Evolutionary conservation across 2,888 invertebrate genomes (phyloP), one percentile per base, ranked within the genome.

Genomic region (Hydroisotoma schaefferi): DNA sequence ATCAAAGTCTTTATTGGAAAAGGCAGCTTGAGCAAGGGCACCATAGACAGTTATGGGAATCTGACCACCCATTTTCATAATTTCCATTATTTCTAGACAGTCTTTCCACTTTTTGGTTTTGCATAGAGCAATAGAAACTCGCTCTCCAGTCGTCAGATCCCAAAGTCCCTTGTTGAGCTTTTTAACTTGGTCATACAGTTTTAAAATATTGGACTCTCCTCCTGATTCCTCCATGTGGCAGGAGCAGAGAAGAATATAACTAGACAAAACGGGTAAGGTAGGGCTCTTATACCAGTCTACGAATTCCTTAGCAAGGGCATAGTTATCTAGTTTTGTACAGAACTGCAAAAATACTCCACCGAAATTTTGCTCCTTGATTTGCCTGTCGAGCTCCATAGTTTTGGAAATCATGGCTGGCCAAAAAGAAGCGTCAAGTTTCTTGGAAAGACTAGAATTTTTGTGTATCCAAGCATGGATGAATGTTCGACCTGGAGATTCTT

Each of bases 41-140:
- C 74, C 70, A 56, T 77, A 74, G 65, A 77, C 78, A 3, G 18
- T 12, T 1, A 46, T n/a, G 5, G 27, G 43, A 6, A 46, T 33
- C 2, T 10, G 6, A 2, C 62, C 63, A 15, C 66, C 60, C 10
- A 81, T 44, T 73, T 81, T 79, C 51, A 84, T 80, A 74, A 84
- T 82, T 52, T 85, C 80, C 25, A 87, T 74, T 15, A 87, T 77
- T 67, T 82, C 79, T 0, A 83, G 55, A 40, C 83, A 81, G 59
- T 84, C 81, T 69, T 80, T 79, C 87, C 87, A 89, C 67, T 83
- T 78, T 57, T 80, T 75, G 8, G 87, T 86, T 22, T 81, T 73
- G 67, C 85, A 84, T 2, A 91, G 74, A 0, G 83, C 87, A 61
- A 77, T 76, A 57, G 88, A 79, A 5, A 86, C 76, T 73, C 77